Base-by-base conservation (phyloP, 1,140 invertebrate species). In the Hestina assimilis region DNA sequence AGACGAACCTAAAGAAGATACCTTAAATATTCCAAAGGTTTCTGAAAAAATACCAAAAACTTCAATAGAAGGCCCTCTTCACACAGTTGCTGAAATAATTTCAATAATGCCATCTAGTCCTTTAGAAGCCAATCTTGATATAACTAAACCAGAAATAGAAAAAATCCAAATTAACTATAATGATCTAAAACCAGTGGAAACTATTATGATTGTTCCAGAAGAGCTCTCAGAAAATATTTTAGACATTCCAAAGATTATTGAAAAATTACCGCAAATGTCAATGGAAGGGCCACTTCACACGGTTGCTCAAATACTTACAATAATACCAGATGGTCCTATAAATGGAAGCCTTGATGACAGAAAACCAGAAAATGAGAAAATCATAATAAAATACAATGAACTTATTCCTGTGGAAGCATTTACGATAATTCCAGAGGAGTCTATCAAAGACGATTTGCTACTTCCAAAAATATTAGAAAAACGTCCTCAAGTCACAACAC, bases 251-350 rank as follows among this genome's bases (percentile, higher is more conserved):
- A 29, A 33, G 6, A 35, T 23, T 4, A 11, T 52, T 42, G 15
- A 40, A 17, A 41, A 52, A 24, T 7, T 29, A 28, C 35, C 23
- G 9, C 48, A 28, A 20, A 14, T 41, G 11, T 24, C 21, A 41
- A 28, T 42, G n/a, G 31, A 52, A 41, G 38, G 29, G 28, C 3
- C 11, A 9, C 11, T 20, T 15, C 41, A 41, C n/a, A 38, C 41
- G 12, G 14, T 42, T 21, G 23, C 48, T 20, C 24, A 41, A 24
- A 35, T 35, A n/a, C n/a, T 41, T 6, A 40, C 15, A 4, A 12
- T 51, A 35, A 15, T 43, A 19, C 12, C 46, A 15, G 47, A 43
- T 26, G 55, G 43, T 19, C 45, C 55, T 7, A 59, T 21, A 33
- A 33, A 55, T 4, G 4, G 38, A 24, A 8, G 20, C 9, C 35